Base-by-base conservation (phyloP, 2,888 invertebrate genomes). In the Diloba caeruleocephala region DNA sequence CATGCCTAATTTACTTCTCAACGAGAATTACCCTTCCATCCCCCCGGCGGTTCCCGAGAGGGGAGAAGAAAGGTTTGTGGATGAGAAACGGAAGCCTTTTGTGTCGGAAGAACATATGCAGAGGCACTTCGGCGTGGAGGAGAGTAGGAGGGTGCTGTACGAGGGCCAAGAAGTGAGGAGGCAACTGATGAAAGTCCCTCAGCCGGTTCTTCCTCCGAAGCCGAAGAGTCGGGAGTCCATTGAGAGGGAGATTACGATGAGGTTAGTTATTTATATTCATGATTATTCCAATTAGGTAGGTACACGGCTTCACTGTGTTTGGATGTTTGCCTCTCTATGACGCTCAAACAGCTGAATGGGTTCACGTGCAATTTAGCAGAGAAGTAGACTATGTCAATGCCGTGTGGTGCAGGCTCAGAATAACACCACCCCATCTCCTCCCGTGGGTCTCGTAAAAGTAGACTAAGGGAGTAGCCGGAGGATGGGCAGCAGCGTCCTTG, bases 171-270 rank as follows among this genome's bases (percentile, higher is more conserved):
- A 76, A 7, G 78, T 81, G 7, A 84, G 60, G 78, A 84, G 5
- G 49, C 71, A 57, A 41, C 50, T 44, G 0, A 43, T 48, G 42
- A 64, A 74, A 29, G 57, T 74, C 0, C 72, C 71, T 0, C 76
- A 89, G 45, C 90, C 90, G 0, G 74, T 88, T 6, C 60, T 90
- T 51, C 90, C 93, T 0, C 90, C 91, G 0, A 93, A 92, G 36
- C 93, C 93, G 6, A 85, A 84, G 69, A 87, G 78, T 50, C 69
- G 89, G 34, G 93, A 93, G 55, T 90, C 91, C 2, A 84, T 92
- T 12, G 93, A 93, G 52, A 83, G 93, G 41, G 94, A 94, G 61
- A 92, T 93, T 15, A 92, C 92, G 28, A 92, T 94, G 90, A 92
- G 94, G 93, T 92, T 38, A 59, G 53, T 54, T 17, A 0, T 8